Base-by-base conservation (phyloP, 2,113 vertebrate genomes). In the Platysternon megacephalum region DNA sequence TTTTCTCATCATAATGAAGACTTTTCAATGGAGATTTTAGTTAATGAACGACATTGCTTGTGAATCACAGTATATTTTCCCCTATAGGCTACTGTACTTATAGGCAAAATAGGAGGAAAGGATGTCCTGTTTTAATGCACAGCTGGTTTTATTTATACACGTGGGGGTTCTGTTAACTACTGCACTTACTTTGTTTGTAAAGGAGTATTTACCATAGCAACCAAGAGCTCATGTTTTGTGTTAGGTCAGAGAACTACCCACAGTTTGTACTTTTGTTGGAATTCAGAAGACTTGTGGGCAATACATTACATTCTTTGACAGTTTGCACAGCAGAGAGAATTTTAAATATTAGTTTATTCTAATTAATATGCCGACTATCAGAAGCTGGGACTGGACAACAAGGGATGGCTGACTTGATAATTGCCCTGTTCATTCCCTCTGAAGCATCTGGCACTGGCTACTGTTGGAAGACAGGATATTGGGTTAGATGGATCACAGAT, bases 301-400 rank as follows among this genome's bases (percentile, higher is more conserved):
- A 96, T 90, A 84, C 79, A 92, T 17, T 91, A 84, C 82, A 92
- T 17, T 88, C 93, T 95, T 95, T 91, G 58, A 49, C 58, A 49
- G 48, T 48, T 48, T 84, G 44, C 46, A 68, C 24, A 48, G 6
- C 17, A 68, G 65, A 68, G 22, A 49, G 48, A 19, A 44, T 72
- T 72, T 39, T 39, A 39, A 72, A 72, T 9, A 72, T 39, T 10
- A 72, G 65, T 39, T 39, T 22, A 21, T 21, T 72, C 9, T 72
- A 72, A 39, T 39, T 19, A 72, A 72, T 72, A 72, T 39, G n/a
- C 19, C 3, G 19, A 21, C 35, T 68, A n/a, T 68, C 6, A 49
- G 79, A 82, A 82, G 80, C 80, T 26, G n/a, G n/a, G 19, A 39
- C n/a, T 72, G n/a, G 65, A 39, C 65, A 32, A 61, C 56, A 14